A percentile compares a stretch with the other conserved stretches of the same genome.
phyloP scores from a whole-genome alignment of 2,797 vertebrate genomes.

The Apodemus agrarius region DNA sequence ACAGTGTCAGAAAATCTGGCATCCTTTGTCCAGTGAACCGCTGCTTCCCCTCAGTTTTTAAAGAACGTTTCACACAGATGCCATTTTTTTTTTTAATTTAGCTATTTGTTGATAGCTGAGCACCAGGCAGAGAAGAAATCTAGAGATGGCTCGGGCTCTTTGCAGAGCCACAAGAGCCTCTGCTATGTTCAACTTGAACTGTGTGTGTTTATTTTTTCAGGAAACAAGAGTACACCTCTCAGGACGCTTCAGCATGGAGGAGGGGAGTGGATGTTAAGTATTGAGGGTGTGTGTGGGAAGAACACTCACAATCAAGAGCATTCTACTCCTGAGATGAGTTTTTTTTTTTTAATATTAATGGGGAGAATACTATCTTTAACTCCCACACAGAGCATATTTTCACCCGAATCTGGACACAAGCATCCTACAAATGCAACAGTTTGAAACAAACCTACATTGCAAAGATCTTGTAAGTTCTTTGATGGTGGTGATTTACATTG shows the following conservation, averaged over 20 bases:
- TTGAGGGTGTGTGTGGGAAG: not conserved
- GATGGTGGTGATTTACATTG: not conserved
- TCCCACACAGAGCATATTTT: not conserved
- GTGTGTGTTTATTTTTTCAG: not conserved
- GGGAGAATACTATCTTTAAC: not conserved
- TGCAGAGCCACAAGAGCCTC: not conserved
- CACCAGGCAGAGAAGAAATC: constrained; percentile 26
- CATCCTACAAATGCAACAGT: not conserved
- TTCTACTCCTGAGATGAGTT: constrained; percentile 4
- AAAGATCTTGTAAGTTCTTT: constrained; percentile 35
- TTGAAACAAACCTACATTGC: not conserved
- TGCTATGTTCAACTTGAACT: constrained; percentile 1
- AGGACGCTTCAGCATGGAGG: not conserved
- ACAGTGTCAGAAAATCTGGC: not conserved
- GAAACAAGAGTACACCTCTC: constrained; percentile 20
- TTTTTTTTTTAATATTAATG: constrained; percentile 20
- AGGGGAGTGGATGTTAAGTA: constrained; percentile 7
- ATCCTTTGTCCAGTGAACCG: not conserved
- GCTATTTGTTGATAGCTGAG: constrained; percentile 15
- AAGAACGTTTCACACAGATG: not conserved
- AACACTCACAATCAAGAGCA: constrained; percentile 28
- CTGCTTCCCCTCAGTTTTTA: not conserved
- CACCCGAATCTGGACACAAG: not conserved
- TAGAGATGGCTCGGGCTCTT: not conserved
- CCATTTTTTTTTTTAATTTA: constrained; percentile 14